These are phyloP conservation scores for Harpegnathos saltator DNA, from an alignment of 1,140 invertebrate genomes.

Conservation along the genomic window DNA sequence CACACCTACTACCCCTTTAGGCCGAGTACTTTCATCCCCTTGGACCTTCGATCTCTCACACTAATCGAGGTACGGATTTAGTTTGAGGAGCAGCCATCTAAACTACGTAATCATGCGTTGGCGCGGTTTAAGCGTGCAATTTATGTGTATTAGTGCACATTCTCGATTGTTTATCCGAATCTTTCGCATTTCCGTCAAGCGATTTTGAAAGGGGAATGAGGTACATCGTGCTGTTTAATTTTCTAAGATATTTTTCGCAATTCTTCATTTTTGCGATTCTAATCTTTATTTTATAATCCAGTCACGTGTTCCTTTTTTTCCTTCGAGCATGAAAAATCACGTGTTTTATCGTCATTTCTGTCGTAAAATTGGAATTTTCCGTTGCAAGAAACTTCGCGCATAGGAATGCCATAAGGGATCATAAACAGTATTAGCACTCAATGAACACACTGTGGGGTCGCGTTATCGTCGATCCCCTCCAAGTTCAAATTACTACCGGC, in stretches of 20 bases:
- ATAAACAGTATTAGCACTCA: constrained; percentile 50
- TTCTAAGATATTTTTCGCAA: neutral
- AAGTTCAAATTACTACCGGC: constrained; percentile 80
- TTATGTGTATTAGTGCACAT: constrained; percentile 15
- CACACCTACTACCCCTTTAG: constrained; percentile 76
- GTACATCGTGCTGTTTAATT: neutral
- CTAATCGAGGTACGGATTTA: constrained; percentile 77
- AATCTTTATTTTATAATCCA: too few species aligned
- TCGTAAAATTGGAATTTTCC: neutral
- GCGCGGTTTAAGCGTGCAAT: constrained; percentile 26
- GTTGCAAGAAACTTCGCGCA: neutral
- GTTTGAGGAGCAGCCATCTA: constrained; percentile 56
- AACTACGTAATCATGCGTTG: constrained; percentile 32
- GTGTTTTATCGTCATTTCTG: neutral
- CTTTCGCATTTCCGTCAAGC: neutral
- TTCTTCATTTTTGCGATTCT: too few species aligned
- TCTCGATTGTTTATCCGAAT: constrained; percentile 3
- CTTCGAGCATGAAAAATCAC: neutral
- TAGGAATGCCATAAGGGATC: constrained; percentile 23
- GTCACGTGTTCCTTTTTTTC: too few species aligned
- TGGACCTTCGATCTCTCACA: constrained; percentile 74
- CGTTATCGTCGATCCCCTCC: constrained; percentile 67
- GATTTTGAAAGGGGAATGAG: too few species aligned
- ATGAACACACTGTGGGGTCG: constrained; percentile 50
- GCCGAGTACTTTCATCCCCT: constrained; percentile 77